Evolutionary conservation across 1,140 invertebrate species (phyloP).

Genomic region (Drosophila rhopaloa): DNA sequence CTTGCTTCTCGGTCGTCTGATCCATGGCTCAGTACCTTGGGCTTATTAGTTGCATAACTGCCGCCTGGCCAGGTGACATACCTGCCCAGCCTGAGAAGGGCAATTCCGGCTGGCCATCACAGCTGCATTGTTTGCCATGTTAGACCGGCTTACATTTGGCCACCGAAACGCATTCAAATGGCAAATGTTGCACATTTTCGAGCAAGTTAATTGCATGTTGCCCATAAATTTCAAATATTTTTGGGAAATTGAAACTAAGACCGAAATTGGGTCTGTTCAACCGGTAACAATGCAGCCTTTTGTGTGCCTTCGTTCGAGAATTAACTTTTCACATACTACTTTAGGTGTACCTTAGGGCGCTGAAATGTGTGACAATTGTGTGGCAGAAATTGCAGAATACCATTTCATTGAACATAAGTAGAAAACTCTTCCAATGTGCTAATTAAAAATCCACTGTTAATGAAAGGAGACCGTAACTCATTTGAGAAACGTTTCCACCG

Average conservation of each 20-base stretch:
- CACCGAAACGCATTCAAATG: conserved; percentile 45
- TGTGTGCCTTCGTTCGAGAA: conserved; percentile 4
- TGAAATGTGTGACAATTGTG: background rate
- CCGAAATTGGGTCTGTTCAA: conserved; percentile 26
- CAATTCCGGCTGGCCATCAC: background rate
- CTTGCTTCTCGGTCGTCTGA: conserved; percentile 6
- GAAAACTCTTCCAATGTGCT: background rate
- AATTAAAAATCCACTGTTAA: background rate
- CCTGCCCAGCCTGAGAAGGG: background rate
- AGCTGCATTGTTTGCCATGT: conserved; percentile 11
- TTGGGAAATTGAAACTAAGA: conserved; percentile 33
- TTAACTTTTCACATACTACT: conserved; percentile 24
- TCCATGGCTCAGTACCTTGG: conserved; percentile 32
- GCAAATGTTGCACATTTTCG: conserved; percentile 49
- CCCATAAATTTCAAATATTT: conserved; percentile 53
- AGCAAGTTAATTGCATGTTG: conserved; percentile 51
- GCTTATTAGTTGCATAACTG: conserved; percentile 60
- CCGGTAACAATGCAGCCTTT: background rate
- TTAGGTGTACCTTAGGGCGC: too few species aligned
- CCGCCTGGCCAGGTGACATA: conserved; percentile 49
- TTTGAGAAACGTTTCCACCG: too few species aligned
- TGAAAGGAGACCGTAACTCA: too few species aligned
- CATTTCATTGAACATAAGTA: background rate
- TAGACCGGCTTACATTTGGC: conserved; percentile 6
- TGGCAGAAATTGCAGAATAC: background rate